Conservation (phyloP, 2,888 invertebrate species). For the Ypsolopha sequella region DNA sequence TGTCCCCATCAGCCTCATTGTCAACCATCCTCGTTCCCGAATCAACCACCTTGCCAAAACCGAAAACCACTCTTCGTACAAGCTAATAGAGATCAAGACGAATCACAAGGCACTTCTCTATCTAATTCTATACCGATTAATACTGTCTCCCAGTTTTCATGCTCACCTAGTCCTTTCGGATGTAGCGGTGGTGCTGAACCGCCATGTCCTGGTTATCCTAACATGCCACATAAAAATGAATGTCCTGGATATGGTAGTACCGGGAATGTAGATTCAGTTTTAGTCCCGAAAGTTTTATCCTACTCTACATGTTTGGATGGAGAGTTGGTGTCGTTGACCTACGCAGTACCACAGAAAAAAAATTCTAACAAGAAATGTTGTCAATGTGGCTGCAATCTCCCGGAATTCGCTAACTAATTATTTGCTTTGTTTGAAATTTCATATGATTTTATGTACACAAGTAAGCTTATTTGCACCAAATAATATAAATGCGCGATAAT, state of each 20-base stretch:
- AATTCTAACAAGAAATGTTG: too few species aligned
- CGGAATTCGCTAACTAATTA: too few species aligned
- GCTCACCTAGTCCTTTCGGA: not conserved
- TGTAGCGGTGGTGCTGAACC: not conserved
- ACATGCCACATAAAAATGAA: not conserved
- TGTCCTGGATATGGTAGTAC: not conserved
- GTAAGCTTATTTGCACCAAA: too few species aligned
- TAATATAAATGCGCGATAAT: too few species aligned
- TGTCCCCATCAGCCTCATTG: not conserved
- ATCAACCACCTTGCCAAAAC: not conserved
- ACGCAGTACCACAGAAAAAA: not conserved
- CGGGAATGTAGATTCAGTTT: not conserved
- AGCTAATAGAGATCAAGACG: not conserved
- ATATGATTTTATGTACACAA: too few species aligned
- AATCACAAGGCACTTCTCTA: conserved; percentile 3
- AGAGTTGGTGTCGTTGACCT: conserved; percentile 1
- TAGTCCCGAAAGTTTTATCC: not conserved
- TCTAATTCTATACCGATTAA: conserved; percentile 17
- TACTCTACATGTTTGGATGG: conserved; percentile 1
- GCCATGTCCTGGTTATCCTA: not conserved
- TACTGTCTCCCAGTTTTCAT: conserved; percentile 14
- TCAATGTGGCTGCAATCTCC: too few species aligned
- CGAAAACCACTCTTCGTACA: not conserved
- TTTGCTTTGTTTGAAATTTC: too few species aligned
- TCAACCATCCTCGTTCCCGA: not conserved